These are phyloP conservation scores for Cataglyphis rosenhaueri DNA, from an alignment of 2,888 invertebrate genomes.

Conservation along the genomic window DNA sequence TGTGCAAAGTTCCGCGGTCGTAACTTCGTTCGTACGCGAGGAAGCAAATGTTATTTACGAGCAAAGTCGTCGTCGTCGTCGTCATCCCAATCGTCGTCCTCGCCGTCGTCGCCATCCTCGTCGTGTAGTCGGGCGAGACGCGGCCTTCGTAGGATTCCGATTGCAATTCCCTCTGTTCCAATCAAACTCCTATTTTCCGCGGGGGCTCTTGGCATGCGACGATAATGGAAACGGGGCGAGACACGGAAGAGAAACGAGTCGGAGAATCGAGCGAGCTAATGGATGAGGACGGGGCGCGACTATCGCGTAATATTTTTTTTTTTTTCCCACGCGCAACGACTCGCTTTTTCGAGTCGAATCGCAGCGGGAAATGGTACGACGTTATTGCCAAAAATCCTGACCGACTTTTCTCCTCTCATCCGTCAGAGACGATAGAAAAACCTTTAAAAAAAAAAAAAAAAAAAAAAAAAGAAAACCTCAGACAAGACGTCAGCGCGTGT, in stretches of 20 bases:
- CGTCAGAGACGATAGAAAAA: not conserved
- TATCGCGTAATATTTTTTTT: slow-evolving; percentile 34
- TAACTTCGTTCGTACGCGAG: slow-evolving; percentile 73
- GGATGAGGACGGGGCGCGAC: slow-evolving; percentile 38
- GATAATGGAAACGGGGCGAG: slow-evolving; percentile 69
- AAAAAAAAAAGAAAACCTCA: not conserved
- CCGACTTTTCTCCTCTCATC: not conserved
- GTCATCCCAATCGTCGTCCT: slow-evolving; percentile 43
- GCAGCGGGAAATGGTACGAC: slow-evolving; percentile 30
- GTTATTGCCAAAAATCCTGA: slow-evolving; percentile 15
- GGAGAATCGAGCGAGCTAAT: slow-evolving; percentile 45
- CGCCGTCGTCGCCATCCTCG: slow-evolving; percentile 17
- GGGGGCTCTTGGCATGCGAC: slow-evolving; percentile 75
- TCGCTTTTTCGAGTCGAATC: slow-evolving; percentile 27
- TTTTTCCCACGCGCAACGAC: slow-evolving; percentile 3
- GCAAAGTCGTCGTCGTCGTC: slow-evolving; percentile 64
- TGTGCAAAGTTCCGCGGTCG: slow-evolving; percentile 70
- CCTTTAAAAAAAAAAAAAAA: not conserved
- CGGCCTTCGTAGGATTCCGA: slow-evolving; percentile 73
- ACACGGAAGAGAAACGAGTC: slow-evolving; percentile 43
- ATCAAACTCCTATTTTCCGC: slow-evolving; percentile 83
- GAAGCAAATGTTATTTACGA: slow-evolving; percentile 83
- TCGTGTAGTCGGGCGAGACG: slow-evolving; percentile 51
- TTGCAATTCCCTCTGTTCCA: slow-evolving; percentile 83
- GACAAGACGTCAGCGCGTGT: slow-evolving; percentile 25